Evolutionary conservation across 2,113 vertebrate genomes (phyloP).

Genomic region (Leptobrachium ailaonicum): DNA sequence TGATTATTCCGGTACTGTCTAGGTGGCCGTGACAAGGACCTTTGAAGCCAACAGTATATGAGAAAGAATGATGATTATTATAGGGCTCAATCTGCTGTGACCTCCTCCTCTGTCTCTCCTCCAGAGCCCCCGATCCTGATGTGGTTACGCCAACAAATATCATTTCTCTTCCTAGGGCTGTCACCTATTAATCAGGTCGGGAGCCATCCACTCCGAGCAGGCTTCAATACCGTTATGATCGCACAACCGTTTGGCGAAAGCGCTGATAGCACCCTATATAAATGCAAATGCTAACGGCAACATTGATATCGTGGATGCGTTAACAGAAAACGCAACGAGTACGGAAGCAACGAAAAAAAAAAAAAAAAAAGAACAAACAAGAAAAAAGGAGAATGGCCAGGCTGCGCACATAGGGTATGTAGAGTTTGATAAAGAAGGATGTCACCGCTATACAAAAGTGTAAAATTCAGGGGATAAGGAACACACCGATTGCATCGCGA

Average conservation of each 20-base stretch:
- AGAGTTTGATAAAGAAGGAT: neutral
- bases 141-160: conserved; percentile 37
- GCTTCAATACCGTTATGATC: conserved; percentile 1
- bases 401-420: neutral
- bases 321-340: neutral
- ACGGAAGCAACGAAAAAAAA: neutral
- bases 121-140: conserved; percentile 27
- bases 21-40: conserved; percentile 34
- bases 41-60: conserved; percentile 26
- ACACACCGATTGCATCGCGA: neutral
- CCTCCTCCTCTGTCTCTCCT: conserved; percentile 34
- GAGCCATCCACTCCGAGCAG: neutral
- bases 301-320: conserved; percentile 14
- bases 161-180: conserved; percentile 32
- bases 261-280: conserved; percentile 40
- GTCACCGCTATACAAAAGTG: neutral
- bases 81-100: conserved; percentile 43
- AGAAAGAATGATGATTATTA: conserved; percentile 39
- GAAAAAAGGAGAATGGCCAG: neutral
- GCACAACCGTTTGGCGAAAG: neutral
- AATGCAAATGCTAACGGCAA: conserved; percentile 38
- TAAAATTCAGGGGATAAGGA: neutral
- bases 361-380: neutral
- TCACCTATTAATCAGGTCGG: conserved; percentile 45
- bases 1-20: conserved; percentile 11